Percentiles rank a stretch among this genome's conserved stretches.
phyloP scores from a whole-genome alignment of 30 jellyfish, hydroid and myxozoan genomes.

The Hydractinia echinata region DNA sequence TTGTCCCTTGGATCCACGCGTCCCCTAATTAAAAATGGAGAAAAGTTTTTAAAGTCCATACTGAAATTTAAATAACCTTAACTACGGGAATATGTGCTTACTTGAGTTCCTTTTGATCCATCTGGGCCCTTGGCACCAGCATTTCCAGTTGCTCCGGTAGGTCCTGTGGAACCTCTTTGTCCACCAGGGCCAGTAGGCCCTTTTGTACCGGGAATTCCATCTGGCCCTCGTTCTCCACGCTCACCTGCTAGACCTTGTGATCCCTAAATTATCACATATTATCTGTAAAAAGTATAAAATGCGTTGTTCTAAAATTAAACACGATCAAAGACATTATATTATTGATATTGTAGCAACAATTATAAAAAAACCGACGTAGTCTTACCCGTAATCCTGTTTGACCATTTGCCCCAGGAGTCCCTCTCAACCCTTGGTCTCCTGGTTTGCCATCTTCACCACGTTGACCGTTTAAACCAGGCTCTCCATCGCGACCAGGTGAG shows the following conservation, averaged over 20 bases:
- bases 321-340: too few species aligned
- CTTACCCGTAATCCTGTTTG: constrained; percentile 23
- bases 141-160: constrained; percentile 49
- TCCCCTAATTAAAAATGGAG: constrained; percentile 32
- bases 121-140: constrained; percentile 47
- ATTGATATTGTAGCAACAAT: neutral
- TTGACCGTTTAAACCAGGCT: constrained; percentile 77
- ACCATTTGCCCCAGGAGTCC: constrained; percentile 36
- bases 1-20: constrained; percentile 65
- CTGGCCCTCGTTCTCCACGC: constrained; percentile 44
- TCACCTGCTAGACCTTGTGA: constrained; percentile 41
- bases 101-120: constrained; percentile 59
- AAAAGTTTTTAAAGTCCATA: neutral
- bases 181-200: constrained; percentile 43
- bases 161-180: constrained; percentile 34
- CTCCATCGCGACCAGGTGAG: constrained; percentile 85
- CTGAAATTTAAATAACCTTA: neutral
- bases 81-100: constrained; percentile 13
- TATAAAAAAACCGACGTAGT: neutral
- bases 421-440: constrained; percentile 33
- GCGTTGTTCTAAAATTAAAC: too few species aligned
- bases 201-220: constrained; percentile 37
- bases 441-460: constrained; percentile 84
- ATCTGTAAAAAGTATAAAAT: neutral
- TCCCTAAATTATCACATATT: neutral